Conservation (phyloP, 2,797 vertebrate species). For the Chlorospingus semifuscus region DNA sequence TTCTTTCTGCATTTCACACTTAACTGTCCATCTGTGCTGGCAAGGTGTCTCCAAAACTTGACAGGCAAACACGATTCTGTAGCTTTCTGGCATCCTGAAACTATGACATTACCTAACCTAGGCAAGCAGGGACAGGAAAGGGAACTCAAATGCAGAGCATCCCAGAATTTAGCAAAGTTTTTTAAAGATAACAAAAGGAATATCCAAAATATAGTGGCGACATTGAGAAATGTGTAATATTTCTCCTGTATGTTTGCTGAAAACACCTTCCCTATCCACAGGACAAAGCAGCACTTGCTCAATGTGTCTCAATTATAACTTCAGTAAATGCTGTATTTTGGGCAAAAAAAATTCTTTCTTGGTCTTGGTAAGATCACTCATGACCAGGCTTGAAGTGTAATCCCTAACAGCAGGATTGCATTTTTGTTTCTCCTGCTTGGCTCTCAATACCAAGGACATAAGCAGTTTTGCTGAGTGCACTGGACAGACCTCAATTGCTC, state of each 20-base stretch:
- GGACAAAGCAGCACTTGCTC: not conserved
- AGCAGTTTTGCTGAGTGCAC: not conserved
- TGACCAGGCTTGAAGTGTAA: not conserved
- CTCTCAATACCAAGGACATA: accelerated
- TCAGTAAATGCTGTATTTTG: not conserved
- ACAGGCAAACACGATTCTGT: not conserved
- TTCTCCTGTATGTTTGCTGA: not conserved
- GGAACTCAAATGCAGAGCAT: not conserved
- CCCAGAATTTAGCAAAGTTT: not conserved
- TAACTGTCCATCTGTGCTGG: not conserved
- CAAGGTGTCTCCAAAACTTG: not conserved
- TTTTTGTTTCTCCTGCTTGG: not conserved
- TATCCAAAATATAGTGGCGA: not conserved
- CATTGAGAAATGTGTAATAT: not conserved
- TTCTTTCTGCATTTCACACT: not conserved
- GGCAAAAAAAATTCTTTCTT: not conserved
- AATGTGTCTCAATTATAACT: not conserved
- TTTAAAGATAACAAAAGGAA: not conserved
- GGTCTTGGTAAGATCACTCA: not conserved
- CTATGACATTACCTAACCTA: not conserved
- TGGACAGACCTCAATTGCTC: not conserved
- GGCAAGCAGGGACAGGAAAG: not conserved
- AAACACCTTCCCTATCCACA: not conserved
- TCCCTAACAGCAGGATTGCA: not conserved
- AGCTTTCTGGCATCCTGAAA: not conserved